phyloP scores from a whole-genome alignment of 2,888 invertebrate genomes.

The Congeria kusceri region DNA sequence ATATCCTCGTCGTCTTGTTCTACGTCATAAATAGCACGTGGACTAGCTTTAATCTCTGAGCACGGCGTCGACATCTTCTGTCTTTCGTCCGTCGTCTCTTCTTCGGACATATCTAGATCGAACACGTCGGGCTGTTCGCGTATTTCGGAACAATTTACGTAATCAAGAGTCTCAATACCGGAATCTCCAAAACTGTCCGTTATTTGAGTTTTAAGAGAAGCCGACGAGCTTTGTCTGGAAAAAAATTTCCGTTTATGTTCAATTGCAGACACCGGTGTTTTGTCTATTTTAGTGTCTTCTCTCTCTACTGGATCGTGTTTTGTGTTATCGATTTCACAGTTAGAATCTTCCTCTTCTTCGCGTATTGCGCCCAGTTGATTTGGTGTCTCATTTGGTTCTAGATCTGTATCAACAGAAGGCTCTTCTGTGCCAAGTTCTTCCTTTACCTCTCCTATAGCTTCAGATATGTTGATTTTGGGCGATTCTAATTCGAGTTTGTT shows the following conservation, averaged over 20 bases:
- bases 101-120: conserved; percentile 51
- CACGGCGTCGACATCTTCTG: background rate
- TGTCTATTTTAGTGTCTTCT: conserved; percentile 17
- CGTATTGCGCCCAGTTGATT: conserved; percentile 40
- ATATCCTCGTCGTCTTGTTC: conserved; percentile 61
- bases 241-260: conserved; percentile 51
- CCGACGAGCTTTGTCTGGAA: conserved; percentile 59
- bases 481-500: background rate
- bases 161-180: conserved; percentile 52
- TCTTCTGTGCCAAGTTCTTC: background rate
- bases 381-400: conserved; percentile 12
- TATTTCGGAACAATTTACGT: conserved; percentile 47
- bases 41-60: background rate
- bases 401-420: background rate
- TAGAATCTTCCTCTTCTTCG: conserved; percentile 62
- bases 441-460: background rate
- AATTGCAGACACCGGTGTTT: conserved; percentile 14
- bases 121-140: conserved; percentile 57
- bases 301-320: background rate
- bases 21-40: conserved; percentile 21
- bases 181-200: conserved; percentile 57
- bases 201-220: conserved; percentile 49
- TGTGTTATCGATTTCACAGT: conserved; percentile 35
- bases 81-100: conserved; percentile 7
- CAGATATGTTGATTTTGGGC: background rate